Evolutionary conservation across 2,113 vertebrate species (phyloP).

Genomic region (Tachysurus vachellii): DNA sequence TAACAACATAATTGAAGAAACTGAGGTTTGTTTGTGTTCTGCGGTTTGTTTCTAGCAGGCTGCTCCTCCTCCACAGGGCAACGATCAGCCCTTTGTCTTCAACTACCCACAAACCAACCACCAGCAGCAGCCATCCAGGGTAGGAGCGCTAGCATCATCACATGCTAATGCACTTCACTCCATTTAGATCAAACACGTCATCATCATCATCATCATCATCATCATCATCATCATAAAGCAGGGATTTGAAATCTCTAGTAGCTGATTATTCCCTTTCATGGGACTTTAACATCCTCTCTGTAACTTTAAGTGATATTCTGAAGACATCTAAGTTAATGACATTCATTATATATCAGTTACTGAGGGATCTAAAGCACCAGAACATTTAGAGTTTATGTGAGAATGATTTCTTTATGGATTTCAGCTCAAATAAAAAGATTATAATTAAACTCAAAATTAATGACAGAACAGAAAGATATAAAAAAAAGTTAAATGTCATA

Average conservation of each 20-base stretch:
- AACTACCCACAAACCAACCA: slow-evolving; percentile 60
- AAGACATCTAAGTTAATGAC: neutral
- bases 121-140: slow-evolving; percentile 63
- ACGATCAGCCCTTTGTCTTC: slow-evolving; percentile 61
- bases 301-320: neutral
- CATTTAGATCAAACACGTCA: neutral
- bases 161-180: neutral
- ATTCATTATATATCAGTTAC: too few relatives aligned
- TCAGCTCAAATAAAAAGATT: neutral
- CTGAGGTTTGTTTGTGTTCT: neutral
- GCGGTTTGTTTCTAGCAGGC: neutral
- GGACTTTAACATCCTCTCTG: neutral
- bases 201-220: too few relatives aligned
- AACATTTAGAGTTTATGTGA: neutral
- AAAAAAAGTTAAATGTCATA: neutral
- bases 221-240: too few relatives aligned
- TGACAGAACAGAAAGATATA: too few relatives aligned
- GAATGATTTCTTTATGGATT: neutral
- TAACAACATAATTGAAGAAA: neutral
- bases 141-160: slow-evolving; percentile 44
- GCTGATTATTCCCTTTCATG: too few relatives aligned
- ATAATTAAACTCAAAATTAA: neutral
- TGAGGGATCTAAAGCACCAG: neutral
- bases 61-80: neutral
- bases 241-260: neutral